Evolutionary conservation across 37 sponge, comb jelly and placozoan species (phyloP), one percentile per base, ranked within the genome.

Genomic region (Haliclona indistincta): DNA sequence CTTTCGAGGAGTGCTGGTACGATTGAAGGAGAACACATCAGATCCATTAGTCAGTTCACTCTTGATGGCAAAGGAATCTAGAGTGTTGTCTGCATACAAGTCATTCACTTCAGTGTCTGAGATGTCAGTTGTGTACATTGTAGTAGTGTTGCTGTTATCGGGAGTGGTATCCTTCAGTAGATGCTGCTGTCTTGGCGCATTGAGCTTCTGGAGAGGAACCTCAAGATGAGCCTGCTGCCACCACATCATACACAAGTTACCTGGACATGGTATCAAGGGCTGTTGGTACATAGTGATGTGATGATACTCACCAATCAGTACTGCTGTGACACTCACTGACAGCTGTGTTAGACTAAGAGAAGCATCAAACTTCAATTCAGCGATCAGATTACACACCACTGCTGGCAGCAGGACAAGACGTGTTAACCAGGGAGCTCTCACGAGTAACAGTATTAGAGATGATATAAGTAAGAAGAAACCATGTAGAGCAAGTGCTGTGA

Each of bases 401-500:
- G 56, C 2, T 13, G 75, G 38, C 10, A 86, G 70, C 15, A 86
- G 81, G 28, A 28, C 28, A 19, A 86, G 33, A 11, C 87, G 39
- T 1, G 81, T 37, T 19, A 68, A 42, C 26, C 60, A 54, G 0
- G 87, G 87, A 2, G 76, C 81, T 32, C 49, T 61, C 40, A 76
- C 49, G 45, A 76, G 63, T 42, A 76, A 41, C 4, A 63, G 64
- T 19, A 76, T 29, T 11, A 86, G 67, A 0, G 62, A 64, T 13
- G 76, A 61, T 17, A 86, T 38, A 17, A 89, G 40, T 32, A 89
- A 76, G 43, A 74, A 89, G 65, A 49, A 44, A 53, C 63, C 78
- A 63, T 89, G 84, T 6, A 52, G 17, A 15, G 73, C 75, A 23
- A 55, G 29, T 2, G 39, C n/a, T 0, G n/a, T 53, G 30, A 89